Evolutionary conservation across 2,888 invertebrate genomes (phyloP).

Genomic region (Hedya salicella): DNA sequence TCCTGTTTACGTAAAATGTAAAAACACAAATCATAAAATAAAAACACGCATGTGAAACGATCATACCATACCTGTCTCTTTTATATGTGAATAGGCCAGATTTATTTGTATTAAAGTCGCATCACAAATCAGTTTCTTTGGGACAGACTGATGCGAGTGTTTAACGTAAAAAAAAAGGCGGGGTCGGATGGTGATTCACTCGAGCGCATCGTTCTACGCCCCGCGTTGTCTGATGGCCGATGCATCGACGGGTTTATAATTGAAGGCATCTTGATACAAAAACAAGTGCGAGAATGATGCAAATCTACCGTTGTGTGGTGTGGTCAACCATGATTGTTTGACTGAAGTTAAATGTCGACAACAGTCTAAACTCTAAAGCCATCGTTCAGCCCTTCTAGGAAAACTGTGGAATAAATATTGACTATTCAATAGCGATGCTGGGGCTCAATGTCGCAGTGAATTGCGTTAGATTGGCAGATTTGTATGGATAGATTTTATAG

Average conservation of each 20-base stretch:
- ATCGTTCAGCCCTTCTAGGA: too few relatives aligned
- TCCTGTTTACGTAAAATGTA: too few relatives aligned
- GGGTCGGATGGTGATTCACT: conserved; percentile 65
- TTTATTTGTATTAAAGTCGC: neutral
- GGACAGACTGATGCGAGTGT: conserved; percentile 7
- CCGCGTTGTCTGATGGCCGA: conserved; percentile 27
- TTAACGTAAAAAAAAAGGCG: conserved; percentile 27
- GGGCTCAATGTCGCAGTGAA: too few relatives aligned
- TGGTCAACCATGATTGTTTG: too few relatives aligned
- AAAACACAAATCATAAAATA: too few relatives aligned
- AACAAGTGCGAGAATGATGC: neutral
- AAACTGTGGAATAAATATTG: too few relatives aligned
- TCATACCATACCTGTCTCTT: neutral
- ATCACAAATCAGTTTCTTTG: conserved; percentile 11
- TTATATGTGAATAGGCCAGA: neutral
- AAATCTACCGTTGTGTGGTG: neutral
- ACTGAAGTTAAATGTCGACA: too few relatives aligned
- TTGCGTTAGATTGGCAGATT: too few relatives aligned
- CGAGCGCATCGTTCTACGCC: conserved; percentile 56
- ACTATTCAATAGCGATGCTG: too few relatives aligned
- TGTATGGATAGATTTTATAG: too few relatives aligned
- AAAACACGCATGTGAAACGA: too few relatives aligned
- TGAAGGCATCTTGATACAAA: neutral
- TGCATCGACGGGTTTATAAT: conserved; percentile 14
- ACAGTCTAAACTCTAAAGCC: too few relatives aligned